A percentile compares a stretch with the other conserved stretches of the same genome.
Conservation (phyloP, 2,797 vertebrate genomes). For the Kryptolebias ocellatus region DNA sequence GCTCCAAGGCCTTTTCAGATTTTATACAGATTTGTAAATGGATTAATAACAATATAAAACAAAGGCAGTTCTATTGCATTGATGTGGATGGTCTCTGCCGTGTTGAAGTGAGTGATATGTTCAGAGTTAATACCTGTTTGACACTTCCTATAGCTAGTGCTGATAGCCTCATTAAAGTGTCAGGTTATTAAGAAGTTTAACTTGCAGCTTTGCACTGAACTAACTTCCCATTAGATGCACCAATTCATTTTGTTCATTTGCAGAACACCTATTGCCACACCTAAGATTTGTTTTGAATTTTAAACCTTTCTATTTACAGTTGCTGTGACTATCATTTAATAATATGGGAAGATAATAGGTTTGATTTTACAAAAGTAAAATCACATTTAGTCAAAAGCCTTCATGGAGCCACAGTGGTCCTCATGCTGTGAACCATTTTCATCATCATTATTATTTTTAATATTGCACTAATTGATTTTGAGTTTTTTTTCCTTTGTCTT, state of each 20-base stretch:
- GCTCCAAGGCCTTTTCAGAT: conserved; percentile 55
- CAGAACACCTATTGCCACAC: background rate
- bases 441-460: too few relatives aligned
- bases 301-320: background rate
- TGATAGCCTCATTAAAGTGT: conserved; percentile 1
- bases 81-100: background rate
- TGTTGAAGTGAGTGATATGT: conserved; percentile 7
- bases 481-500: background rate
- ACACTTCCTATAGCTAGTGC: background rate
- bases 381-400: conserved; percentile 11
- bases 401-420: conserved; percentile 17
- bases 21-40: background rate
- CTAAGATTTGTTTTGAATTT: background rate
- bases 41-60: background rate
- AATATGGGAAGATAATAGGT: background rate
- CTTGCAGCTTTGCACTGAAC: background rate
- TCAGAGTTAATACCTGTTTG: background rate
- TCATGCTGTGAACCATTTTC: background rate
- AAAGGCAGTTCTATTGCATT: background rate
- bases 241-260: background rate
- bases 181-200: conserved; percentile 12
- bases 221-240: background rate
- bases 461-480: background rate
- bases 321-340: background rate
- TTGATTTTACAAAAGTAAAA: background rate